Conservation (phyloP, 2,797 vertebrate species). For the Danio albolineatus region DNA sequence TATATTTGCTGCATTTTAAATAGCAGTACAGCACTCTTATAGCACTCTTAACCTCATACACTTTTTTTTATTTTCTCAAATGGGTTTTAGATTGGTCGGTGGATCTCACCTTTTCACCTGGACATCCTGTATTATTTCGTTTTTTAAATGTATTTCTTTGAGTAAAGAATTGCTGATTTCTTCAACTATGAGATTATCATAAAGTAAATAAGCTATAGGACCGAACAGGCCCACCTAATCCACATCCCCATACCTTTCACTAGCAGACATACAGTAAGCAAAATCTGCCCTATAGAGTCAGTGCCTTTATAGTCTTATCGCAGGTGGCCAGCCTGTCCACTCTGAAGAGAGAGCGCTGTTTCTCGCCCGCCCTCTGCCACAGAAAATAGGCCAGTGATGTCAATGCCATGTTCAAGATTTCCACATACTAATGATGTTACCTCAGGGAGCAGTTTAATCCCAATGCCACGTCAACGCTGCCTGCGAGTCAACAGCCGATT, state of each 20-base stretch:
- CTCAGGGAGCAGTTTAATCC: conserved; percentile 16
- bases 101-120: neutral
- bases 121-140: neutral
- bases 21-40: conserved; percentile 2
- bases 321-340: conserved; percentile 34
- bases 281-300: conserved; percentile 31
- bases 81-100: neutral
- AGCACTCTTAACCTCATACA: too few relatives aligned
- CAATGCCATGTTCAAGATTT: conserved; percentile 18
- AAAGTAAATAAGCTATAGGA: conserved; percentile 14
- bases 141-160: conserved; percentile 11
- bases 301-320: conserved; percentile 47
- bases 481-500: conserved; percentile 9
- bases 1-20: neutral
- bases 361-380: neutral
- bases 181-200: neutral
- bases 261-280: conserved; percentile 28
- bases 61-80: neutral
- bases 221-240: conserved; percentile 20
- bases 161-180: conserved; percentile 13
- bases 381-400: conserved; percentile 25
- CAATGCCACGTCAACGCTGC: neutral
- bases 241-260: neutral
- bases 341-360: neutral
- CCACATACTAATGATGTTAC: conserved; percentile 15